A percentile compares a stretch with the other conserved stretches of the same genome.
Evolutionary conservation across 2,113 vertebrate species (phyloP).

Genomic region (Oxygymnocypris stewartii): DNA sequence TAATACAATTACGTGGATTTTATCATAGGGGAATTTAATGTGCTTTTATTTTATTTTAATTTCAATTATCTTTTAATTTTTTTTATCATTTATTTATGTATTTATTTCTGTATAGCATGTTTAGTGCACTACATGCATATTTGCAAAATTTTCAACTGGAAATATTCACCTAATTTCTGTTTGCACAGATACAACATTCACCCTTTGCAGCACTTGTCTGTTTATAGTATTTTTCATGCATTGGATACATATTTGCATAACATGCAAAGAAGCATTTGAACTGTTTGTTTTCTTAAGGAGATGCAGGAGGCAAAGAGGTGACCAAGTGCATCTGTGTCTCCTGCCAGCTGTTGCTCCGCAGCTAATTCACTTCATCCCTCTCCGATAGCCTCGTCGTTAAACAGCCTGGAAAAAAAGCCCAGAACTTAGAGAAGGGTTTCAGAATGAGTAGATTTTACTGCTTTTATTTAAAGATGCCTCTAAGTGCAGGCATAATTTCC

Average conservation of each 20-base stretch:
- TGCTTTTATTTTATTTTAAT: too few relatives aligned
- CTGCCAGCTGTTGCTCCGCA: neutral
- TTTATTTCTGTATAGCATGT: neutral
- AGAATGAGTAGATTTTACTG: slow-evolving; percentile 51
- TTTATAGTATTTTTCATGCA: slow-evolving; percentile 27
- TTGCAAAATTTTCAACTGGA: neutral
- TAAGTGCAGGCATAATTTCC: slow-evolving; percentile 58
- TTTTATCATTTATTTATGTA: too few relatives aligned
- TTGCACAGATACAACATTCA: neutral
- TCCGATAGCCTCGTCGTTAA: neutral
- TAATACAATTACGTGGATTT: too few relatives aligned
- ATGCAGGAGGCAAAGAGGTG: slow-evolving; percentile 18
- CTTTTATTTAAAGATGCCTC: slow-evolving; percentile 57
- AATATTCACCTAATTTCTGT: neutral
- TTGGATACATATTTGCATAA: slow-evolving; percentile 11
- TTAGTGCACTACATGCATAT: neutral
- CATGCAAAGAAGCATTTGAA: slow-evolving; percentile 3
- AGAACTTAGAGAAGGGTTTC: slow-evolving; percentile 7
- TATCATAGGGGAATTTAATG: too few relatives aligned
- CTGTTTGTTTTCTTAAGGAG: slow-evolving; percentile 30
- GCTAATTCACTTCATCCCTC: slow-evolving; percentile 28
- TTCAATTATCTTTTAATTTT: too few relatives aligned
- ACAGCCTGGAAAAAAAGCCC: slow-evolving; percentile 2
- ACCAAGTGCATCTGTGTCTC: slow-evolving; percentile 23
- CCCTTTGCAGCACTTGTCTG: neutral